A percentile compares a stretch with the other conserved stretches of the same genome.
phyloP scores from a whole-genome alignment of 2,888 invertebrate species.

The Matsumyia berberina region DNA sequence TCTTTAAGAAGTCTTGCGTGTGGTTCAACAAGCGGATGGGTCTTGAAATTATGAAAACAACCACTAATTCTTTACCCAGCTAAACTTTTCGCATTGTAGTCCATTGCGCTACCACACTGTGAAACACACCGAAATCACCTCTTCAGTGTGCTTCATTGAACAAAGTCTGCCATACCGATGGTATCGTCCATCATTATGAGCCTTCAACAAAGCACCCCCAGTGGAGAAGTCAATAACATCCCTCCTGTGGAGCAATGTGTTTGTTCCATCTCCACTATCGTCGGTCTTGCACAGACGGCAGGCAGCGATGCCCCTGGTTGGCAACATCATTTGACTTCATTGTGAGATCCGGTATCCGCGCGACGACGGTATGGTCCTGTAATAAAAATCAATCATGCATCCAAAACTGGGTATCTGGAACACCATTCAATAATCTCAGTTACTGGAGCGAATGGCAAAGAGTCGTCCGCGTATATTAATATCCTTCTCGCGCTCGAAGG shows the following conservation, averaged over 20 bases:
- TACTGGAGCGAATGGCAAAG: constrained; percentile 37
- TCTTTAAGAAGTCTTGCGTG: no score
- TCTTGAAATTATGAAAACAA: no score
- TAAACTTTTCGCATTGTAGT: no score
- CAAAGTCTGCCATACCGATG: constrained; percentile 43
- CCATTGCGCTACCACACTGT: neutral
- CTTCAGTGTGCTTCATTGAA: constrained; percentile 46
- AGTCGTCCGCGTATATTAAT: constrained; percentile 20
- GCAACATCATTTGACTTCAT: constrained; percentile 51
- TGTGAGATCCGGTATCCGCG: constrained; percentile 13
- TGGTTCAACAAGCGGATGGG: no score
- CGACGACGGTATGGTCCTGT: constrained; percentile 39
- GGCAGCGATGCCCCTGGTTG: constrained; percentile 6
- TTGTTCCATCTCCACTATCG: neutral
- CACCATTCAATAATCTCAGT: constrained; percentile 70
- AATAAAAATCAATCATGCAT: constrained; percentile 74
- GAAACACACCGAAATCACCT: constrained; percentile 20
- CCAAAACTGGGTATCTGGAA: constrained; percentile 66
- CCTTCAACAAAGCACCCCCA: constrained; percentile 33
- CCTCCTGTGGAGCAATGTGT: constrained; percentile 28
- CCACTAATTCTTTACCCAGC: no score
- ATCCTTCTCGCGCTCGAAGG: constrained; percentile 14
- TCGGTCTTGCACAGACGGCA: no score
- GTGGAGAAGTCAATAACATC: constrained; percentile 51
- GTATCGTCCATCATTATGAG: constrained; percentile 56